Evolutionary conservation across 2,888 invertebrate genomes (phyloP), one percentile per base, ranked within the genome.

Genomic region (Exocentrus adspersus): DNA sequence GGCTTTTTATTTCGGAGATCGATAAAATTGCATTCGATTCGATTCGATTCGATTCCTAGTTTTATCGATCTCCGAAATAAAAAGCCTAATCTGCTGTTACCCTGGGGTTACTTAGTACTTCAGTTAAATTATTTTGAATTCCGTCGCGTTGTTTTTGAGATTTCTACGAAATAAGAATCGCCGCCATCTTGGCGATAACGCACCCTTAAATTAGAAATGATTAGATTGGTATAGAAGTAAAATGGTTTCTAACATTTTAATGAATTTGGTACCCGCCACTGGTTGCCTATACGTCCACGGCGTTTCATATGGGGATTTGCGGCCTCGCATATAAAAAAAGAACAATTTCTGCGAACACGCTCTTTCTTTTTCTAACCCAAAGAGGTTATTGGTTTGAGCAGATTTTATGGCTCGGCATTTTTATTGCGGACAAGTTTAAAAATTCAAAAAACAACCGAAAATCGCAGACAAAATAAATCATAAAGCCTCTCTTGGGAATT

Each of bases 391-490:
- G 71, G 71, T 69, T 71, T 69, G 65, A 60, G 65, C 66, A 65
- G 69, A 76, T 79, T 80, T 80, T 80, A 80, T 80, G 80, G 78
- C 77, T 74, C 79, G 75, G 79, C 80, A 81, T 80, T 81, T 81
- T 81, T 81, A 79, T 79, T 79, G 79, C 79, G 78, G 77, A 80
- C 81, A 78, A 81, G 80, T 82, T 82, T 80, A 80, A 80, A 81
- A 80, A 81, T 81, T 80, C 79, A 81, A 82, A 81, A 82, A 81
- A 81, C 81, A 75, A 81, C 79, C 75, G 80, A 80, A 81, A 81
- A 80, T 78, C 78, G 79, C 81, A 82, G 82, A 82, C 81, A 78
- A 82, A 81, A 82, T 82, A 82, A 82, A 82, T 82, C 82, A 82
- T 82, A 81, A 80, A 80, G 77, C 75, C 74, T 72, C 69, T 67